These are phyloP conservation scores for Anoplius nigerrimus DNA, from an alignment of 2,888 invertebrate genomes.

Conservation along the genomic window DNA sequence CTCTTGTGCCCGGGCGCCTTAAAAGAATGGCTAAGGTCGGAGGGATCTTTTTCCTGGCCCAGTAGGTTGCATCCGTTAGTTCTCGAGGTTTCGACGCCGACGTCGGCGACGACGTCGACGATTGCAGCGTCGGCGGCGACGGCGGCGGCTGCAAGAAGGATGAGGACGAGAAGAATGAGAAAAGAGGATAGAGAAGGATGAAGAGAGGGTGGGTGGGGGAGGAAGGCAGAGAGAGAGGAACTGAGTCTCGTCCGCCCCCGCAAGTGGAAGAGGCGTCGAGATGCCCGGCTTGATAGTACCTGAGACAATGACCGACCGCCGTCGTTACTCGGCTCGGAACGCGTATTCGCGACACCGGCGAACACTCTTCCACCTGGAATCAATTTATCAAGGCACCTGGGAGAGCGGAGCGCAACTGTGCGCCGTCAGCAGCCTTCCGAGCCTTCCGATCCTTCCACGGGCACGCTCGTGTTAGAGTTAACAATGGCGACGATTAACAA, in stretches of 20 bases:
- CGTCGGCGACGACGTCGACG: constrained; percentile 4
- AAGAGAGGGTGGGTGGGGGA: constrained; percentile 6
- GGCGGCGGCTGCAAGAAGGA: no score
- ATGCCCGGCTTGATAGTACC: constrained; percentile 67
- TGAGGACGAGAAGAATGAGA: not conserved
- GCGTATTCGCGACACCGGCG: constrained; percentile 52
- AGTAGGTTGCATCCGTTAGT: constrained; percentile 34
- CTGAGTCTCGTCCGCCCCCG: constrained; percentile 62
- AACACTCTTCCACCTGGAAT: constrained; percentile 56
- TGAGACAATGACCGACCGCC: constrained; percentile 69
- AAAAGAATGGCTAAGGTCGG: constrained; percentile 60
- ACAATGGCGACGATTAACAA: not conserved
- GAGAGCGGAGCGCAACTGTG: constrained; percentile 8
- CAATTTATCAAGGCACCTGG: constrained; percentile 56
- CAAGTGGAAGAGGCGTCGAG: constrained; percentile 65
- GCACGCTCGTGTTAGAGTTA: constrained; percentile 27
- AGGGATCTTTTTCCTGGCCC: constrained; percentile 40
- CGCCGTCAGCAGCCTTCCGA: constrained; percentile 41
- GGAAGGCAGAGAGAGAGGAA: not conserved
- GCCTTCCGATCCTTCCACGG: constrained; percentile 2
- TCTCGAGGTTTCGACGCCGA: constrained; percentile 36
- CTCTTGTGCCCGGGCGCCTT: constrained; percentile 57
- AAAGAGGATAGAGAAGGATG: not conserved
- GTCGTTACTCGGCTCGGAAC: constrained; percentile 64
- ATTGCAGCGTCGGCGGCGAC: not conserved